Evolutionary conservation across 2,888 invertebrate genomes (phyloP).

Genomic region (Orthosia gracilis): DNA sequence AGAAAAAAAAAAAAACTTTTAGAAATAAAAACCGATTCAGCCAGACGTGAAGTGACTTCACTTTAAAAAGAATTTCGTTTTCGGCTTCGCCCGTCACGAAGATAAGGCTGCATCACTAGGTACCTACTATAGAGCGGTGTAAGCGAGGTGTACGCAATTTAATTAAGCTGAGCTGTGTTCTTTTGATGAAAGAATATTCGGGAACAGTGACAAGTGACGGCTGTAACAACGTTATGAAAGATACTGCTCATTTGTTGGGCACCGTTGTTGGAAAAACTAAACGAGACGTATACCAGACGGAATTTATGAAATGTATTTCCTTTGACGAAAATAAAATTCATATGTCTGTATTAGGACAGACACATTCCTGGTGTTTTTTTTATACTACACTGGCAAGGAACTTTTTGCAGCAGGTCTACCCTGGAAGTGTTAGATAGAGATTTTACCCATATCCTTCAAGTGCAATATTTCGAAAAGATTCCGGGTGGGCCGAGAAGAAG

Average conservation of each 20-base stretch:
- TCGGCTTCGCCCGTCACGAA: not conserved
- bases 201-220: conserved; percentile 37
- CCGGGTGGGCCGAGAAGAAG: too few species aligned
- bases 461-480: not conserved
- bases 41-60: not conserved
- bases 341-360: conserved; percentile 3
- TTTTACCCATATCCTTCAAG: not conserved
- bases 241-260: conserved; percentile 28
- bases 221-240: conserved; percentile 36
- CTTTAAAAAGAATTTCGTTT: not conserved
- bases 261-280: conserved; percentile 33
- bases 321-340: not conserved
- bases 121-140: not conserved
- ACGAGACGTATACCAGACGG: not conserved
- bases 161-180: conserved; percentile 30
- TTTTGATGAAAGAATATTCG: conserved; percentile 47
- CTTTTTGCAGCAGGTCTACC: not conserved
- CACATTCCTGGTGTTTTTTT: not conserved
- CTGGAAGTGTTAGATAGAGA: not conserved
- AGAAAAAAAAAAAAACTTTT: too few species aligned
- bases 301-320: conserved; percentile 14
- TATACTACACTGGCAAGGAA: not conserved
- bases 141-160: conserved; percentile 23
- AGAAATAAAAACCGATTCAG: not conserved
- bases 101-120: not conserved